A percentile compares a stretch with the other conserved stretches of the same genome.
phyloP scores from a whole-genome alignment of 2,797 vertebrate species.

The Amphiprion clarkii region DNA sequence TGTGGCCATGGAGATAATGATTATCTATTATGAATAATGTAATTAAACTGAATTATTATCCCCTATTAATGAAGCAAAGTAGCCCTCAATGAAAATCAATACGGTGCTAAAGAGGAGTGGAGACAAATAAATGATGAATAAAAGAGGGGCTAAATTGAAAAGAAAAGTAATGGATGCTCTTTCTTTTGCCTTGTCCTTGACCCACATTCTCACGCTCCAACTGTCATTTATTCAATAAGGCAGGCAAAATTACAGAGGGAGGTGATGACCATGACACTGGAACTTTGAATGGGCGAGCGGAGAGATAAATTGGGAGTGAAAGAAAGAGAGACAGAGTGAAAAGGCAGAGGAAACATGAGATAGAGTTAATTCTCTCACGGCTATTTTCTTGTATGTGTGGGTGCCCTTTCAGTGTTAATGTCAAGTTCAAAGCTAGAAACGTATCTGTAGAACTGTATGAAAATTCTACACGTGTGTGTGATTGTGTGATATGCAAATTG shows the following conservation, averaged over 20 bases:
- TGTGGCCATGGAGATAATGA: constrained; percentile 63
- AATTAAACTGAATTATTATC: constrained; percentile 72
- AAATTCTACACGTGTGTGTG: neutral
- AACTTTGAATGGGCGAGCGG: constrained; percentile 48
- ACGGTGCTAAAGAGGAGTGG: constrained; percentile 48
- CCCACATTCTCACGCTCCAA: constrained; percentile 69
- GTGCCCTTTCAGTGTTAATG: constrained; percentile 17
- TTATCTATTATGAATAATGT: constrained; percentile 73
- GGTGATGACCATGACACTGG: constrained; percentile 62
- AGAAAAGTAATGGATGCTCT: constrained; percentile 56
- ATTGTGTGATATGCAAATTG: too few relatives aligned
- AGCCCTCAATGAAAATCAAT: constrained; percentile 65
- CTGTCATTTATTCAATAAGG: constrained; percentile 73
- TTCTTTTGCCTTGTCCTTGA: constrained; percentile 67
- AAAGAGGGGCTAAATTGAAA: constrained; percentile 49
- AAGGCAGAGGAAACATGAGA: constrained; percentile 4
- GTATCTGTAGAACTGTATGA: neutral
- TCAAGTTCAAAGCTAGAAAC: constrained; percentile 13
- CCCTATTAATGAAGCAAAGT: constrained; percentile 70
- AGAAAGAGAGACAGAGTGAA: constrained; percentile 33
- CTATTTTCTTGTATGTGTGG: constrained; percentile 4
- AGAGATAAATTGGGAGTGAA: constrained; percentile 55
- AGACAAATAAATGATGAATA: constrained; percentile 62
- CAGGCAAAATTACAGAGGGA: constrained; percentile 58
- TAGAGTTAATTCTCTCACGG: constrained; percentile 19